A percentile compares a stretch with the other conserved stretches of the same genome.
These are phyloP conservation scores for Rhyacophila evoluta DNA, from an alignment of 2,888 invertebrate species.

Conservation along the genomic window DNA sequence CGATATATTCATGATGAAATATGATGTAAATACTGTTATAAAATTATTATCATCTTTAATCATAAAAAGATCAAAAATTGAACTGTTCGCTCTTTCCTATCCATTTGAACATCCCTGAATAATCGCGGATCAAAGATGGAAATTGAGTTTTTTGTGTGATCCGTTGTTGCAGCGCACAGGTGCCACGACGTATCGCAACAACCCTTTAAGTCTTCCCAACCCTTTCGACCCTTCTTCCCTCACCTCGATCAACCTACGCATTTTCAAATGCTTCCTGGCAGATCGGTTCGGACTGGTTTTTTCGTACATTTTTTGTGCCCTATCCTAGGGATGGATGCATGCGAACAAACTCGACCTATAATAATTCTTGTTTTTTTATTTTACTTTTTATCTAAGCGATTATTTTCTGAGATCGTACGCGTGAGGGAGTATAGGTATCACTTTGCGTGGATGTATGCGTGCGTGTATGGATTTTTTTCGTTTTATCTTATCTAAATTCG, in stretches of 20 bases:
- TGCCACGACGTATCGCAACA: conserved; percentile 43
- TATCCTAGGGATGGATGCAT: conserved; percentile 44
- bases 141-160: neutral
- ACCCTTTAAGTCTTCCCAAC: conserved; percentile 44
- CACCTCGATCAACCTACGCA: conserved; percentile 47
- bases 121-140: conserved; percentile 13
- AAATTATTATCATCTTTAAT: no score
- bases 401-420: conserved; percentile 43
- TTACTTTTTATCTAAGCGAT: conserved; percentile 38
- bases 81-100: no score
- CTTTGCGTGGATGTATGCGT: conserved; percentile 46
- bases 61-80: no score
- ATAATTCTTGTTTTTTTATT: conserved; percentile 52
- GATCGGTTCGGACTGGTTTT: conserved; percentile 51
- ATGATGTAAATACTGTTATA: no score
- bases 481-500: conserved; percentile 53
- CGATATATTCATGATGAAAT: no score
- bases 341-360: conserved; percentile 51
- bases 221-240: neutral
- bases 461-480: conserved; percentile 53
- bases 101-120: neutral
- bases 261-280: conserved; percentile 55
- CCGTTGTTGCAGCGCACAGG: conserved; percentile 45
- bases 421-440: conserved; percentile 26
- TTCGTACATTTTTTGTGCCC: conserved; percentile 51